phyloP scores from a whole-genome alignment of 2,113 vertebrate genomes.

The Rhinogobius similis region DNA sequence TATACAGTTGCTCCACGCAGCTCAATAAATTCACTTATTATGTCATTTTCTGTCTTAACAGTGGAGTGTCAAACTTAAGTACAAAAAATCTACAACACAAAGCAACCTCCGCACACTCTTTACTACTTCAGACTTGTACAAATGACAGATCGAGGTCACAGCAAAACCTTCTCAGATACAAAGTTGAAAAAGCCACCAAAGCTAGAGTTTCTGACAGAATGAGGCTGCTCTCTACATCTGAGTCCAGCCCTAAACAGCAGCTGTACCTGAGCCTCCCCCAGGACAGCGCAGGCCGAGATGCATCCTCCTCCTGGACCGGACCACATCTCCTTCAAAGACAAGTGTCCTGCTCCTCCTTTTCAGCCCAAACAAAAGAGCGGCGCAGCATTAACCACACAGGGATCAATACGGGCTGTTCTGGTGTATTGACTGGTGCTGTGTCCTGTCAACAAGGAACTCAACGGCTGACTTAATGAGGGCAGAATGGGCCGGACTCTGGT shows the following conservation, averaged over 20 bases:
- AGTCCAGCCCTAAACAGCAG: conserved; percentile 35
- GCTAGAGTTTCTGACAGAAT: conserved; percentile 58
- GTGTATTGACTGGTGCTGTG: conserved; percentile 29
- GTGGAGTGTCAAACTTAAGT: not conserved
- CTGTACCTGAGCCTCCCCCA: conserved; percentile 66
- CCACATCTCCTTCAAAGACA: conserved; percentile 48
- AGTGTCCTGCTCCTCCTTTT: conserved; percentile 8
- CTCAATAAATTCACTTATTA: not conserved
- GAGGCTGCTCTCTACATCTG: conserved; percentile 43
- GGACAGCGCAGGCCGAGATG: conserved; percentile 57
- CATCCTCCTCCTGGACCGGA: conserved; percentile 55
- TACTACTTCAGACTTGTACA: conserved; percentile 4
- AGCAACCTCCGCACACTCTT: not conserved
- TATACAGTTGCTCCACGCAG: not conserved
- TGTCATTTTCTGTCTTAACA: not conserved
- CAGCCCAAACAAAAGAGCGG: conserved; percentile 19
- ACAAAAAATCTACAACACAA: not conserved
- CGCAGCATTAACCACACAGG: conserved; percentile 17
- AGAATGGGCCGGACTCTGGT: conserved; percentile 39
- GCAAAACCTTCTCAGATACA: conserved; percentile 18
- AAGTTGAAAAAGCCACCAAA: conserved; percentile 16
- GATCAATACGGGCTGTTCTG: conserved; percentile 16
- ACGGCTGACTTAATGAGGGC: conserved; percentile 47
- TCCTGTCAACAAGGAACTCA: conserved; percentile 37
- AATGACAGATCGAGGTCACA: conserved; percentile 62